phyloP scores from a whole-genome alignment of 2,797 vertebrate species.

The Sciurus vulgaris region DNA sequence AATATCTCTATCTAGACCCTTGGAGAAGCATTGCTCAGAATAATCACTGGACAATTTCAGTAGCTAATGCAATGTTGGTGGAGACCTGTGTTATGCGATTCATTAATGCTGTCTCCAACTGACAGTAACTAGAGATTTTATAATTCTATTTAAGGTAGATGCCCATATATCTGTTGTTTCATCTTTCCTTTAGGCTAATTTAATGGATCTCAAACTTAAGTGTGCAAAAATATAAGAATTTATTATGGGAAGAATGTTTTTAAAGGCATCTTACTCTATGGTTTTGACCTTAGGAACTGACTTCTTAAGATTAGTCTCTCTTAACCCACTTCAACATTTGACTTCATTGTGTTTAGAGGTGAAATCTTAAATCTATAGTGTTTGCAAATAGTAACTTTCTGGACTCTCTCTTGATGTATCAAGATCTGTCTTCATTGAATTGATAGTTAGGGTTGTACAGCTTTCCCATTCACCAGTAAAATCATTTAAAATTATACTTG shows the following conservation, averaged over 20 bases:
- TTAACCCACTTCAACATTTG: neutral
- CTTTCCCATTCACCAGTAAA: neutral
- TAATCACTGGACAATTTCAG: neutral
- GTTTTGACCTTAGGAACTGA: neutral
- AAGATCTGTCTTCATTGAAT: neutral
- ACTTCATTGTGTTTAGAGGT: neutral
- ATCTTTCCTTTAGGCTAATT: neutral
- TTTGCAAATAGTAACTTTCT: neutral
- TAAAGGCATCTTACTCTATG: neutral
- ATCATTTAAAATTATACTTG: conserved; percentile 13
- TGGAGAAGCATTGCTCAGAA: neutral
- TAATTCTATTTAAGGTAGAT: neutral
- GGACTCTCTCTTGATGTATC: neutral
- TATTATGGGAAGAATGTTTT: neutral
- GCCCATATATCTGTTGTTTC: neutral
- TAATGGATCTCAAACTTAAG: neutral
- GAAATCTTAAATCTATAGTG: neutral
- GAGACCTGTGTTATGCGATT: fast-evolving
- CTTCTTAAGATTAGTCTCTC: neutral
- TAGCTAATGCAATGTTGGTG: neutral
- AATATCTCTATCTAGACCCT: neutral
- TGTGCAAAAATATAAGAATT: neutral
- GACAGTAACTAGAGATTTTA: neutral
- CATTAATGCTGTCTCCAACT: neutral
- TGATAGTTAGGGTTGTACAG: neutral